Conservation (phyloP, 2,113 vertebrate species). For the Oryctolagus cuniculus region DNA sequence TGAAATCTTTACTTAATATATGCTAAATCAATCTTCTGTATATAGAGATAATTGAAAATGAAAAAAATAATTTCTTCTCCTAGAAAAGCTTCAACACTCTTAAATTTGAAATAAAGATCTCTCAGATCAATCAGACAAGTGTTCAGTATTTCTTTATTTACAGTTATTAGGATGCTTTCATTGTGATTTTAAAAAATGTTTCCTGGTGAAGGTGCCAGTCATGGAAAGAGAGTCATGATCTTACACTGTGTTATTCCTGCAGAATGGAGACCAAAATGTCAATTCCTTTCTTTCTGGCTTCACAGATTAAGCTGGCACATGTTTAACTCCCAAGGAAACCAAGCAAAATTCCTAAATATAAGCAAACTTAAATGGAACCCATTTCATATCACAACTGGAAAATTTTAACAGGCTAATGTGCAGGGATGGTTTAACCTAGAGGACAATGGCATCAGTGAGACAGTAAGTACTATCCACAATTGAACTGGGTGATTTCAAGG, state of each 20-base stretch:
- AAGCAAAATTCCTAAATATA: constrained; percentile 7
- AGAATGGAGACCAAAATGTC: background rate
- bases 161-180: constrained; percentile 12
- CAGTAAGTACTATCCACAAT: background rate
- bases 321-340: constrained; percentile 43
- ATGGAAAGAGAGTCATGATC: background rate
- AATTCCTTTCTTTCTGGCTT: background rate
- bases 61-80: constrained; percentile 57
- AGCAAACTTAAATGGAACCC: constrained; percentile 21
- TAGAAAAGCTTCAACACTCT: constrained; percentile 39
- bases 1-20: no score
- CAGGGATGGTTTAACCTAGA: background rate
- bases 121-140: background rate
- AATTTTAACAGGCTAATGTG: background rate
- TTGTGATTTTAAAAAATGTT: background rate
- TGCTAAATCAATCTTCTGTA: no score
- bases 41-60: no score
- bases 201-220: background rate
- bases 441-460: background rate
- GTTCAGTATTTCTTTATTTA: constrained; percentile 54
- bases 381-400: constrained; percentile 8
- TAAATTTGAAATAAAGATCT: constrained; percentile 38
- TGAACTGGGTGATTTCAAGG: background rate
- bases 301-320: background rate
- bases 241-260: background rate